Base-by-base conservation (phyloP, 1,140 invertebrate species). In the Zaprionus ghesquierei region DNA sequence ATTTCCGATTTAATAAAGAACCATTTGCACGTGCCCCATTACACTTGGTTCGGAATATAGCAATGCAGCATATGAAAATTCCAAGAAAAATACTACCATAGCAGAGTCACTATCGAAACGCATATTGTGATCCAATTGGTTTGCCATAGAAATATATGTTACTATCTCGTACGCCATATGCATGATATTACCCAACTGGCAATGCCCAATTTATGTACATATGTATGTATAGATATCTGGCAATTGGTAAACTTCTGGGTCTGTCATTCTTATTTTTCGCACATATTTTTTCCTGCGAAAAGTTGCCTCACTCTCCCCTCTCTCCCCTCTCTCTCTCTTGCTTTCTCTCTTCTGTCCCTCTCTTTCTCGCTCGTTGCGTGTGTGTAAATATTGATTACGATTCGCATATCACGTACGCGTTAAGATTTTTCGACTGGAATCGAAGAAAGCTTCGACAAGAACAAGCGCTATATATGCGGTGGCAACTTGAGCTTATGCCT, bases 341-440 rank as follows among this genome's bases (percentile, higher is more conserved):
- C 6, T 20, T n/a, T n/a, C 10, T 33, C 0, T 27, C 25, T 6
- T 27, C 25, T 27, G 4, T 27, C 25, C 6, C 25, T 44, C 15
- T 44, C 41, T 10, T 3, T 46, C 13, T 46, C 5, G 1, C 6
- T 20, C 4, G 8, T 2, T 41, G 15, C 20, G 41, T 79, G 64
- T 76, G 75, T 82, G 79, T 87, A 86, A 79, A 76, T 86, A 86
- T 86, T 86, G 82, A 86, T 87, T 87, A 70, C 69, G 75, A 75
- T 69, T 51, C 79, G 76, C 62, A 68, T 63, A 76, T 81, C 79
- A 87, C 82, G 82, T 87, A 86, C 84, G 65, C 41, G 62, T 75
- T 72, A 74, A 77, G 82, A 87, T 87, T 87, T 81, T 73, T 38
- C 59, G 71, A 61, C 61, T 59, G 54, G 15, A 60, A 61, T 73